Evolutionary conservation across 2,797 vertebrate genomes (phyloP), one percentile per base, ranked within the genome.

Genomic region (Petrocephalus schoutedeni): DNA sequence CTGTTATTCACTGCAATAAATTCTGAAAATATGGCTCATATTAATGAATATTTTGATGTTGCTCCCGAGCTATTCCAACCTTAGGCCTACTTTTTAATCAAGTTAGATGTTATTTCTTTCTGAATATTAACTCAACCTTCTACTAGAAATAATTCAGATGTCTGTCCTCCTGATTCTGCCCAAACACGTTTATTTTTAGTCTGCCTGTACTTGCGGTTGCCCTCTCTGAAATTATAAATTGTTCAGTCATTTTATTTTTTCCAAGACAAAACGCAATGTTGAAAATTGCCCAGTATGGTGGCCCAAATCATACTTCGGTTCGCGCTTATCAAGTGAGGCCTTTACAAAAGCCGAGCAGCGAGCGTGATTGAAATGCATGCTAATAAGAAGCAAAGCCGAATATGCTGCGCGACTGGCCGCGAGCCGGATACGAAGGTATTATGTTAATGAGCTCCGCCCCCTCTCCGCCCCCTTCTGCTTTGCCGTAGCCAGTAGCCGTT

Each of bases 401-500:
- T 67, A 16, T 6, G 21, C 19, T 4, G 28, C 64, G n/a, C 59
- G 85, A 91, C 91, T 87, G 88, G 90, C 23, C 85, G 57, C 89
- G 49, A 89, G 12, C 54, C 3, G 28, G 41, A 64, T 87, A 90
- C 45, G 80, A 77, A 23, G 0, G 45, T 8, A 84, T 91, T 91
- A 90, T 92, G 89, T 87, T 86, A 91, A 89, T 90, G 1, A 77
- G 1, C 83, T 59, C 85, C 91, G 91, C 91, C 92, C 23, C 36
- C 32, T 23, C 10, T 82, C 90, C 91, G 53, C 90, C 92, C 90
- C 92, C 90, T 87, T 90, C 89, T 91, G 90, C 90, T 85, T 89
- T 89, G 88, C 94, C 91, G 93, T 93, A 94, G 89, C 93, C 94
- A 96, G 96, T 94, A 96, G 96, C 95, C 95, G 95, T 93, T 95